Base-by-base conservation (phyloP, 1,140 invertebrate genomes). In the Mya arenaria region DNA sequence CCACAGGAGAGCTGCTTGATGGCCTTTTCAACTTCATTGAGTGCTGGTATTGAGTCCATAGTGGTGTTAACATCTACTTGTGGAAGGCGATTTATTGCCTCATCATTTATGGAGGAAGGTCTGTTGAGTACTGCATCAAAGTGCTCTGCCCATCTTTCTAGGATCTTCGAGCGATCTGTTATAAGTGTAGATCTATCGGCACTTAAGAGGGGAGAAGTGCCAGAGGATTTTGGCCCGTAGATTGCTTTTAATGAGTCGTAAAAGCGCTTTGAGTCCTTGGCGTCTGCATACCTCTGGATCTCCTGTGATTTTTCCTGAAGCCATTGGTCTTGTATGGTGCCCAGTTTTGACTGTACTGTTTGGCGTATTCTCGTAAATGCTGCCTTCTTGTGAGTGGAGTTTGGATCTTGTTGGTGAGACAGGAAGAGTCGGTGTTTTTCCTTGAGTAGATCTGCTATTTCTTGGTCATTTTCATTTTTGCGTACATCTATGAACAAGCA, bases 221-320 rank as follows among this genome's bases (percentile, higher is more conserved):
- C 75, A 48, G 80, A 72, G n/a, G 69, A 62, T 28, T 74, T 36
- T 19, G 85, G 77, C 15, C 74, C 84, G 41, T 83, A 85, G 1
- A 86, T 32, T 48, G 56, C 68, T 60, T 82, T 84, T 6, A 84
- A 19, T 10, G 75, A 52, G 23, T 81, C n/a, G 62, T 84, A 74
- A 37, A 84, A 81, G 28, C 60, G 17, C 55, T 79, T 83, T 5
- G 56, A 23, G 34, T 80, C 41, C 30, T 83, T n/a, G 13, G 23
- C 75, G 75, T 82, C 79, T 13, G 68, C 72, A 30, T 73, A 84
- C 58, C 41, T 28, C 68, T 86, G 85, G 34, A 83, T 82, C 44
- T 86, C 79, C 17, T 81, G 71, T 10, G 77, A 69, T 28, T 85
- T 84, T 10, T 63, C 36, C 34, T 58, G 60, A 19, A 77, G 60